phyloP scores from a whole-genome alignment of 1,140 invertebrate species.

The Hylaeus anthracinus region DNA sequence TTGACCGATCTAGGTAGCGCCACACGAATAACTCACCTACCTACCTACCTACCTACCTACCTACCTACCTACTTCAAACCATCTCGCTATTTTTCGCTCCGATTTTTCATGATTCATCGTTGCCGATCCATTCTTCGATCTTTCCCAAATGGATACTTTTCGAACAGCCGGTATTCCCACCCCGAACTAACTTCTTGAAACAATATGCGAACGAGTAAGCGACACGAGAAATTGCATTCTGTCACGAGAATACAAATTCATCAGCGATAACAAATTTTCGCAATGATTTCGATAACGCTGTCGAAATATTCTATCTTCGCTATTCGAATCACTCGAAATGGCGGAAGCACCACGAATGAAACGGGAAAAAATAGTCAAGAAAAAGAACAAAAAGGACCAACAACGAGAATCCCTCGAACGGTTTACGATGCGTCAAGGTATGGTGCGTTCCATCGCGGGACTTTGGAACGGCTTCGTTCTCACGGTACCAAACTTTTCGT shows the following conservation, averaged over 20 bases:
- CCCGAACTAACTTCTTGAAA: not conserved
- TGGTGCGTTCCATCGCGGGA: slow-evolving; percentile 21
- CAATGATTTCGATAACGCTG: slow-evolving; percentile 5
- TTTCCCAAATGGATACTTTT: too few relatives aligned
- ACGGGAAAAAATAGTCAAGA: slow-evolving; percentile 4
- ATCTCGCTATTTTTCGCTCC: too few relatives aligned
- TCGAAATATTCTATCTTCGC: not conserved
- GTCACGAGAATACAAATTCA: not conserved
- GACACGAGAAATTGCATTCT: not conserved
- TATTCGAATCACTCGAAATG: slow-evolving; percentile 10
- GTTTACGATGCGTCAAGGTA: slow-evolving; percentile 44
- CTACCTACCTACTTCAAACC: too few relatives aligned
- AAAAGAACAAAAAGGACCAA: slow-evolving; percentile 28
- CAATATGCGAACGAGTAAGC: not conserved
- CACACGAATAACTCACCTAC: too few relatives aligned
- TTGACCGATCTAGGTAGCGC: too few relatives aligned
- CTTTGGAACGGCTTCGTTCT: slow-evolving; percentile 38
- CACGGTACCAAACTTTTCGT: slow-evolving; percentile 13
- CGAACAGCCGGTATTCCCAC: too few relatives aligned
- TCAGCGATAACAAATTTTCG: not conserved
- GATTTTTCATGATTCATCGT: too few relatives aligned
- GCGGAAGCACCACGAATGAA: slow-evolving; percentile 32
- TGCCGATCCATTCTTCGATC: too few relatives aligned
- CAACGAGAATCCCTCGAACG: slow-evolving; percentile 25
- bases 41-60: too few relatives aligned